Conservation (phyloP, 2,113 vertebrate species). For the Myrmophylax atrothorax region DNA sequence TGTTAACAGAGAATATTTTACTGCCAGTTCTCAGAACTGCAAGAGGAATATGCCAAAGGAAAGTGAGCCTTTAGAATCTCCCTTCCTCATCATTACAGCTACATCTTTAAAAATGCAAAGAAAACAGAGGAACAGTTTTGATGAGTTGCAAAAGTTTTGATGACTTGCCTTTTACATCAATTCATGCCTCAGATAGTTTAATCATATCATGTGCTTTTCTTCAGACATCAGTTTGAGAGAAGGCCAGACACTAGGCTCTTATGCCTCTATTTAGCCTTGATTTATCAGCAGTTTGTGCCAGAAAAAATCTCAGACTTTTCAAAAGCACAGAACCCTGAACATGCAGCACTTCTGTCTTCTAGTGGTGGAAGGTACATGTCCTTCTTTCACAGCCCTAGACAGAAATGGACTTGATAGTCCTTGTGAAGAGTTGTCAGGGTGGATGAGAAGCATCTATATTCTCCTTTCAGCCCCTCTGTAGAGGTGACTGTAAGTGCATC, state of each 20-base stretch:
- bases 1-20: background rate
- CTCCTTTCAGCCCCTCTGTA: background rate
- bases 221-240: background rate
- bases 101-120: background rate
- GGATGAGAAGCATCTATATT: background rate
- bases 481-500: no score
- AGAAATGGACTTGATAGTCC: background rate
- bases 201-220: background rate
- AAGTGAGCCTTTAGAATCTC: background rate
- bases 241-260: background rate
- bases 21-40: background rate
- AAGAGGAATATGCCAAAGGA: background rate
- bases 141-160: background rate
- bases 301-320: background rate
- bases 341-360: background rate
- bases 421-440: background rate
- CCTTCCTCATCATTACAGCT: background rate
- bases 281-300: background rate
- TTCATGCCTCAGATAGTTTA: background rate
- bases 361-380: background rate
- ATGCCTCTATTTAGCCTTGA: background rate
- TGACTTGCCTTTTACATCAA: slow-evolving; percentile 4
- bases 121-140: background rate
- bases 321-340: background rate
- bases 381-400: background rate